Percentiles rank a stretch among this genome's conserved stretches.
These are phyloP conservation scores for Paradisaea rubra DNA, from an alignment of 2,113 vertebrate genomes.

Conservation along the genomic window DNA sequence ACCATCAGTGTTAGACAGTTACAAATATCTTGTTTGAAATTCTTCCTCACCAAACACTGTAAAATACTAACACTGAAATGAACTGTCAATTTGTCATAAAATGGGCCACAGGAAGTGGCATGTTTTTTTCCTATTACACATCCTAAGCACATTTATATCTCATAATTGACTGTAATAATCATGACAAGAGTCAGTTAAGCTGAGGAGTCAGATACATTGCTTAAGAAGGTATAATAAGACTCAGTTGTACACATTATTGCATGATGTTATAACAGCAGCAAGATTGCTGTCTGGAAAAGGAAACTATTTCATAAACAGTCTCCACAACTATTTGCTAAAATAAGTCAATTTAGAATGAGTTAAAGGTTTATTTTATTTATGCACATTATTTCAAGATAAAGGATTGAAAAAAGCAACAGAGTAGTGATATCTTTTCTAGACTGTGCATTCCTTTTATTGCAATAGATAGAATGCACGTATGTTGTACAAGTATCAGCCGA, in stretches of 20 bases:
- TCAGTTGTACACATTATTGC: background rate
- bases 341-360: background rate
- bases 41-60: background rate
- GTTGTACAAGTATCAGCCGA: background rate
- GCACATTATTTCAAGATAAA: background rate
- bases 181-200: background rate
- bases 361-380: background rate
- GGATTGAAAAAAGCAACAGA: background rate
- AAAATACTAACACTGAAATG: background rate
- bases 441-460: background rate
- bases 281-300: background rate
- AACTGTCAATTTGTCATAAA: background rate
- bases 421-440: background rate
- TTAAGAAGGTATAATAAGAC: background rate
- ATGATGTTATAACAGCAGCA: background rate
- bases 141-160: background rate
- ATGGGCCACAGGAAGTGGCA: background rate
- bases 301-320: background rate
- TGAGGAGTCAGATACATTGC: background rate
- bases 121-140: background rate
- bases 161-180: background rate
- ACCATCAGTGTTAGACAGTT: background rate
- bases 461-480: background rate
- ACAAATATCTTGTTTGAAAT: background rate
- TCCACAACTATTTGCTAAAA: background rate